A percentile compares a stretch with the other conserved stretches of the same genome.
Evolutionary conservation across 2,113 vertebrate species (phyloP).

Genomic region (Esox niger): DNA sequence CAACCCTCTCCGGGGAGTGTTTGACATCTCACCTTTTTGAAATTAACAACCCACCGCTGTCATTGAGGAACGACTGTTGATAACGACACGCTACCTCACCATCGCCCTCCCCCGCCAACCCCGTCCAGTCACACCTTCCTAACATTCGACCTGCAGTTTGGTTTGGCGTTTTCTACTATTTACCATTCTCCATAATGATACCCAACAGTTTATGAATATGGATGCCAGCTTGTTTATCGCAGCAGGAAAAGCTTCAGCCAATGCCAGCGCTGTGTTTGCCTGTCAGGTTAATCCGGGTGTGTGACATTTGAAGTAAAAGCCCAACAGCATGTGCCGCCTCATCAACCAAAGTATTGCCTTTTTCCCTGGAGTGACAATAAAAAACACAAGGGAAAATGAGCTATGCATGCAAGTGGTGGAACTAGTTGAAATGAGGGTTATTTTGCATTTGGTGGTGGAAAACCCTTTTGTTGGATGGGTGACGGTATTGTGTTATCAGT

Average conservation of each 20-base stretch:
- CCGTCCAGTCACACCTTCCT: neutral
- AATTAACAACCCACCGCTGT: neutral
- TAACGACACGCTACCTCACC: neutral
- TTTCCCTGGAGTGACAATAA: no score
- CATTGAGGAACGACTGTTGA: no score
- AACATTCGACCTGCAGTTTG: neutral
- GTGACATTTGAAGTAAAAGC: no score
- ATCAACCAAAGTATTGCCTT: neutral
- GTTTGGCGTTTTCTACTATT: neutral
- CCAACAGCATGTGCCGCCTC: neutral
- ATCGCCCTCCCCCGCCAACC: neutral
- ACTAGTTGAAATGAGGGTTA: no score
- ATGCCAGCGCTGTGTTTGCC: conserved; percentile 13
- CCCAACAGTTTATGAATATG: conserved; percentile 46
- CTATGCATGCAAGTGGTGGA: no score
- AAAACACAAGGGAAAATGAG: no score
- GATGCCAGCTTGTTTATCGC: conserved; percentile 38
- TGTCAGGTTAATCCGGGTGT: conserved; percentile 26
- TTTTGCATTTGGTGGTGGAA: neutral
- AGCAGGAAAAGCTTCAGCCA: conserved; percentile 29
- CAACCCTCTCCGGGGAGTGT: neutral
- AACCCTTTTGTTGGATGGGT: neutral
- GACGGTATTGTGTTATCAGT: conserved; percentile 11
- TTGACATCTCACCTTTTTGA: neutral
- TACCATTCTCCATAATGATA: conserved; percentile 34